Base-by-base conservation (phyloP, 2,797 vertebrate genomes). In the Nannoperca australis region DNA sequence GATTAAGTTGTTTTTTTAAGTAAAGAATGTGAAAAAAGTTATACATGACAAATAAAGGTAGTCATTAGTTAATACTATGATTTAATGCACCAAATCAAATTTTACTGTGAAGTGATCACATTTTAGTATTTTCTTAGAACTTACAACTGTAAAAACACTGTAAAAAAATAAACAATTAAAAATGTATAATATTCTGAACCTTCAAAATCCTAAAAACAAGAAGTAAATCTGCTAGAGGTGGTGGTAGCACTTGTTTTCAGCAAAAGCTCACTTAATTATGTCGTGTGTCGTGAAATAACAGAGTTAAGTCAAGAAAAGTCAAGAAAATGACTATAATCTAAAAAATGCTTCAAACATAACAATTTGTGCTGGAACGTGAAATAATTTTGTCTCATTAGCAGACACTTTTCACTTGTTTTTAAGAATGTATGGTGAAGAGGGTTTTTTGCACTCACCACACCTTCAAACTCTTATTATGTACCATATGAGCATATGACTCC, bases 401-500 rank as follows among this genome's bases (percentile, higher is more conserved):
- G 54, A 53, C 27, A 3, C 24, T 50, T 56, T 65, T 47, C 13
- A 60, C 12, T 17, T 50, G 6, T 45, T 38, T 69, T 34, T 24
- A 17, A 5, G 7, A 34, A 62, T 62, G 44, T 36, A 2, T 15
- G 3, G 1, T 55, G 14, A 40, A 56, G 1, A 4, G 0, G 5
- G 14, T 15, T 50, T 67, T 42, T 55, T 79, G 13, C 51, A 53
- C 40, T 65, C 34, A 22, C 2, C 22, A 17, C 22, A 59, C 18
- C 34, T 30, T 13, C 22, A 22, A 24, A 27, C 22, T 58, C 1
- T 14, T 55, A 32, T 50, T 51, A 50, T 24, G 17, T 30, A 44
- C 24, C 24, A 27, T 27, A 27, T 27, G 47, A 66, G 34, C 10
- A 8, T n/a, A 76, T 1, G 71, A 70, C 65, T 79, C 22, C 64